These are phyloP conservation scores for Gymnopithys bicolor DNA, from an alignment of 2,797 vertebrate species.

Conservation along the genomic window DNA sequence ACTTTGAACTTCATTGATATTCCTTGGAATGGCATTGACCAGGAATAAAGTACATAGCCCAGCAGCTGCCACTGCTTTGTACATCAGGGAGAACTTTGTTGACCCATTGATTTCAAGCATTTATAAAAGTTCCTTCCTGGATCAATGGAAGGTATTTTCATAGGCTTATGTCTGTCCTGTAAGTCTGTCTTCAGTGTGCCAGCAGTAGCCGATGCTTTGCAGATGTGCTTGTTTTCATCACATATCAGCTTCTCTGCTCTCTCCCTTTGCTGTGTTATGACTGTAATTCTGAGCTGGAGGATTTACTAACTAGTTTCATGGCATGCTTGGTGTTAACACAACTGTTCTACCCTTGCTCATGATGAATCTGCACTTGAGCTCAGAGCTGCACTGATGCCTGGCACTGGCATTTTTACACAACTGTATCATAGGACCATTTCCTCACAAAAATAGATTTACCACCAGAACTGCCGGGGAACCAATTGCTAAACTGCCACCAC, in stretches of 20 bases:
- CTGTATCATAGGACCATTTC: not conserved
- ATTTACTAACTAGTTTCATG: not conserved
- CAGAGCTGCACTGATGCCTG: not conserved
- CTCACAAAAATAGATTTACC: not conserved
- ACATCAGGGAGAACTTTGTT: not conserved
- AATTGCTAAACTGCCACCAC: not conserved
- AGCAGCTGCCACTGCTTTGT: not conserved
- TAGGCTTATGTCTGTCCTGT: not conserved
- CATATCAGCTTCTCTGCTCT: fast-evolving
- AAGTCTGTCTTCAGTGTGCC: not conserved
- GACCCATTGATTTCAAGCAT: not conserved
- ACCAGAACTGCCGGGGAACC: not conserved
- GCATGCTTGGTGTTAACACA: not conserved
- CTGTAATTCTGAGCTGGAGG: not conserved
- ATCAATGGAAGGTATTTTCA: not conserved
- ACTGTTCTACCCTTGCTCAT: not conserved
- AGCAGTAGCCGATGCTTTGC: not conserved
- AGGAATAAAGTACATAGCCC: not conserved
- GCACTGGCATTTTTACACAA: not conserved
- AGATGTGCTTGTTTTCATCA: not conserved
- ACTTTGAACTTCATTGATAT: not conserved
- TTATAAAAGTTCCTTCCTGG: not conserved
- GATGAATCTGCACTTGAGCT: not conserved
- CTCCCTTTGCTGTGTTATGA: not conserved
- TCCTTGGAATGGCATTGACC: not conserved